phyloP scores from a whole-genome alignment of 2,113 vertebrate species.

The Tachysurus fulvidraco region DNA sequence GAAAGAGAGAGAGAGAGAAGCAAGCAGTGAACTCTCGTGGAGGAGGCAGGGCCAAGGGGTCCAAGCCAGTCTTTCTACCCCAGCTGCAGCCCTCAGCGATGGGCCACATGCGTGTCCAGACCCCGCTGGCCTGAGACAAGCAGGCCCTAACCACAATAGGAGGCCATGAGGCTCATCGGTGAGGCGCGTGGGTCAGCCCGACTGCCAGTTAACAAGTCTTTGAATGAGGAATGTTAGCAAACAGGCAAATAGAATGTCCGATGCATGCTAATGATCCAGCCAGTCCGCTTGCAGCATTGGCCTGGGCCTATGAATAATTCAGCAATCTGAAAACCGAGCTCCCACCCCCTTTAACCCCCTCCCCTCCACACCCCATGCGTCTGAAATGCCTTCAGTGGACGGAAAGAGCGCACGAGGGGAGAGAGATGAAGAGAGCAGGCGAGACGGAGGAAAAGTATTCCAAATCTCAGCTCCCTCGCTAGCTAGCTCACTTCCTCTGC shows the following conservation, averaged over 20 bases:
- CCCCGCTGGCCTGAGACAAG: constrained; percentile 69
- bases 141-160: constrained; percentile 80
- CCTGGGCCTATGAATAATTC: constrained; percentile 89
- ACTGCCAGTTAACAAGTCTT: constrained; percentile 91
- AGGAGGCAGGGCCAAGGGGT: constrained; percentile 66
- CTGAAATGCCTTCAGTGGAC: constrained; percentile 79
- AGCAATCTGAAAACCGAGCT: constrained; percentile 71
- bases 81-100: constrained; percentile 48
- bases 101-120: constrained; percentile 60
- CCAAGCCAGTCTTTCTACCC: constrained; percentile 51
- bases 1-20: constrained; percentile 67
- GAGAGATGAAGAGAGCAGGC: constrained; percentile 46
- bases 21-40: constrained; percentile 70
- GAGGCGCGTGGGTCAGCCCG: constrained; percentile 82
- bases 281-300: constrained; percentile 80
- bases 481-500: constrained; percentile 41
- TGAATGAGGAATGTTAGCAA: constrained; percentile 95
- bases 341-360: constrained; percentile 55
- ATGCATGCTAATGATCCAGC: constrained; percentile 84
- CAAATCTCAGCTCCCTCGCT: constrained; percentile 59
- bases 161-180: constrained; percentile 80
- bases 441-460: constrained; percentile 52
- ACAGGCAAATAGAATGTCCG: constrained; percentile 88
- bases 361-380: constrained; percentile 55
- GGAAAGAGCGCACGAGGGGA: constrained; percentile 55